Evolutionary conservation across 1,140 invertebrate genomes (phyloP).

Genomic region (Drosophila oshimai): DNA sequence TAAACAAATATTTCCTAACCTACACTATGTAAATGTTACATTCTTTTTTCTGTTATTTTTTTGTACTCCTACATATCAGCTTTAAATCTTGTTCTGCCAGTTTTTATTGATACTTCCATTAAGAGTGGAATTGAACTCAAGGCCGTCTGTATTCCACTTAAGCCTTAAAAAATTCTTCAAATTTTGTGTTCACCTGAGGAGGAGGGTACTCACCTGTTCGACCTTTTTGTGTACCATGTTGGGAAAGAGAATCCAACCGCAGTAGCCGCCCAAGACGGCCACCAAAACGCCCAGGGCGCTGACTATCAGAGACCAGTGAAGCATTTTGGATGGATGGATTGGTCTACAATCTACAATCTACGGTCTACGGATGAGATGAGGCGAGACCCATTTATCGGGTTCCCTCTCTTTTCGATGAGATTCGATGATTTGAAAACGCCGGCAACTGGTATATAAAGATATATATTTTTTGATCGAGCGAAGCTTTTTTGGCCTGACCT

Average conservation of each 20-base stretch:
- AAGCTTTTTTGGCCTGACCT: slow-evolving; percentile 63
- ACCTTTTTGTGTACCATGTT: slow-evolving; percentile 81
- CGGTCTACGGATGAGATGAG: background rate
- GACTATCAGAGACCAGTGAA: slow-evolving; percentile 74
- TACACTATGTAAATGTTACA: too few relatives aligned
- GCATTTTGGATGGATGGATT: slow-evolving; percentile 34
- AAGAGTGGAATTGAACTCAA: background rate
- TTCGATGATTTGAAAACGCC: slow-evolving; percentile 24
- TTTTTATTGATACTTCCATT: background rate
- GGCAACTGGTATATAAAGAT: slow-evolving; percentile 9
- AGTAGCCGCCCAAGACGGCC: slow-evolving; percentile 69
- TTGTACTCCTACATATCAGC: too few relatives aligned
- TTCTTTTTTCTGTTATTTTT: too few relatives aligned
- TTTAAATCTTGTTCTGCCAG: too few relatives aligned
- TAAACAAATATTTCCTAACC: too few relatives aligned
- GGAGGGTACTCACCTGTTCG: slow-evolving; percentile 82
- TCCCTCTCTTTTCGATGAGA: background rate
- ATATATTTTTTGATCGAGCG: background rate
- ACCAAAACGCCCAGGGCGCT: slow-evolving; percentile 73
- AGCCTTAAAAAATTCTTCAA: background rate
- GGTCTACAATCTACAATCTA: too few relatives aligned
- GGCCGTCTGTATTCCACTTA: background rate
- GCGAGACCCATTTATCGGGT: slow-evolving; percentile 19
- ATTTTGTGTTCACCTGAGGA: background rate
- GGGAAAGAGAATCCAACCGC: slow-evolving; percentile 83